Evolutionary conservation across 2,113 vertebrate genomes (phyloP).

Genomic region (Brachyhypopomus gauderio): DNA sequence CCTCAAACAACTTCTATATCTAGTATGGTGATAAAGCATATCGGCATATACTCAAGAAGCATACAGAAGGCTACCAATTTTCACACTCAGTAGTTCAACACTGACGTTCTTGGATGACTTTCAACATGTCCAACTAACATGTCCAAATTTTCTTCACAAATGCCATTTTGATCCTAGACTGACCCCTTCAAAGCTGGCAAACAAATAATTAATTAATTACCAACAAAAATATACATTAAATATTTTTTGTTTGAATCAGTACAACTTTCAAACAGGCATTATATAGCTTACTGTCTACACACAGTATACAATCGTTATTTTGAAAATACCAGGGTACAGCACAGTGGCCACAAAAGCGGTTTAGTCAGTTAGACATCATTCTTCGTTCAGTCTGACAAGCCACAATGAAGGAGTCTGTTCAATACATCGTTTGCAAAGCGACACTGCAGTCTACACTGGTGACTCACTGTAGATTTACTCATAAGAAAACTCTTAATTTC

Average conservation of each 20-base stretch:
- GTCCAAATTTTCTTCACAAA: neutral
- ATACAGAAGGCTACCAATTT: neutral
- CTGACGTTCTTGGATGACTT: neutral
- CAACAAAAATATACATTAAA: neutral
- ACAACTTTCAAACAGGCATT: conserved; percentile 13
- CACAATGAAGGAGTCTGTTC: neutral
- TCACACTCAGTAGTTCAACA: neutral
- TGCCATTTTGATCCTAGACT: neutral
- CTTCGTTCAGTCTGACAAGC: neutral
- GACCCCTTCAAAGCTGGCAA: neutral
- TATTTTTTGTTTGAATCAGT: neutral
- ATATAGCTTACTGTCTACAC: conserved; percentile 1
- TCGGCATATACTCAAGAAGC: neutral
- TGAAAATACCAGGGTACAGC: conserved; percentile 25
- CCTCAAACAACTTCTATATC: conserved; percentile 4
- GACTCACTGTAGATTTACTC: neutral
- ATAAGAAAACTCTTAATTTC: conserved; percentile 13
- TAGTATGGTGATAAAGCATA: neutral
- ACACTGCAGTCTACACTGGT: conserved; percentile 29
- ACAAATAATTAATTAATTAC: neutral
- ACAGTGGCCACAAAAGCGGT: conserved; percentile 16
- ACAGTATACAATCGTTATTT: neutral
- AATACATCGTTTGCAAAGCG: conserved; percentile 25
- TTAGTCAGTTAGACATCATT: conserved; percentile 23
- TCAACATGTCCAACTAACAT: neutral